Conservation (phyloP, 1,140 invertebrate species). For the Yoshiicerus persimilis region DNA sequence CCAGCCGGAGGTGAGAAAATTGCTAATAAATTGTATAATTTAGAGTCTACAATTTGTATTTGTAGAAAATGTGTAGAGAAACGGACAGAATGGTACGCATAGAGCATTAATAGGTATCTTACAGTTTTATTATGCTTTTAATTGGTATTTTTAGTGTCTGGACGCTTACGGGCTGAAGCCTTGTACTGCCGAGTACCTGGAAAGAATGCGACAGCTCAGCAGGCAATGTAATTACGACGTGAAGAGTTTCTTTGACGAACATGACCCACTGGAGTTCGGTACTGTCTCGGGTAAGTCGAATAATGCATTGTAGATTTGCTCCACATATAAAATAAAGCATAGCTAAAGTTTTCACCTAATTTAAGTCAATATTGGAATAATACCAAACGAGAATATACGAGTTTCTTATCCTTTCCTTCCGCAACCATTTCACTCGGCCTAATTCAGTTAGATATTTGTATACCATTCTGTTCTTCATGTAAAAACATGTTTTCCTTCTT, state of each 20-base stretch:
- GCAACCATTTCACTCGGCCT: too few species aligned
- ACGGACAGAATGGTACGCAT: too few species aligned
- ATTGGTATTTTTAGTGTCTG: constrained; percentile 30
- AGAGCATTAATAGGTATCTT: background rate
- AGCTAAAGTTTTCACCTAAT: too few species aligned
- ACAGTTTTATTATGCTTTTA: background rate
- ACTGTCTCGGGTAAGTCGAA: constrained; percentile 41
- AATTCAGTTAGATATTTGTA: too few species aligned
- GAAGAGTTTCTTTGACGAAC: constrained; percentile 37
- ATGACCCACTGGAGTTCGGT: constrained; percentile 48
- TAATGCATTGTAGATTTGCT: background rate
- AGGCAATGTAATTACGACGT: constrained; percentile 30
- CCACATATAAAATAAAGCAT: background rate
- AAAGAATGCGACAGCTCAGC: constrained; percentile 39
- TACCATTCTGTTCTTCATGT: too few species aligned
- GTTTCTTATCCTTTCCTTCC: too few species aligned
- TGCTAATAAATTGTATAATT: too few species aligned
- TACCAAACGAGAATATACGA: too few species aligned
- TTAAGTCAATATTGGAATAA: too few species aligned
- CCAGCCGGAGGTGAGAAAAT: constrained; percentile 38
- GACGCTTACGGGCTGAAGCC: constrained; percentile 46
- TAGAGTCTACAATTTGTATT: too few species aligned
- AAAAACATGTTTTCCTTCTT: constrained; percentile 12
- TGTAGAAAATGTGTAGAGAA: too few species aligned
- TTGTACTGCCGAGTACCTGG: constrained; percentile 46